Evolutionary conservation across 2,113 vertebrate species (phyloP).

Genomic region (Holacanthus passer): DNA sequence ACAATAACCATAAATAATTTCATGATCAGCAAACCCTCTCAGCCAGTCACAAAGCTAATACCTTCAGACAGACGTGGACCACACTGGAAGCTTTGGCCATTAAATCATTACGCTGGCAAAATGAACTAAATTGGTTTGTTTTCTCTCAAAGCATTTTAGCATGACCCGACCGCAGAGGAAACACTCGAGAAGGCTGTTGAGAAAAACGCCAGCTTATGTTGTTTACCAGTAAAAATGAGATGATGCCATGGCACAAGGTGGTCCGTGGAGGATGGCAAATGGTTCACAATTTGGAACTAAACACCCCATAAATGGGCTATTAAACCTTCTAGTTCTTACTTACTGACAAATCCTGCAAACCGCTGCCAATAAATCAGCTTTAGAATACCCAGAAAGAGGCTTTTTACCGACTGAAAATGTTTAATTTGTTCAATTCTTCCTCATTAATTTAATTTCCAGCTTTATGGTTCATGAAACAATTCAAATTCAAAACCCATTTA

Average conservation of each 20-base stretch:
- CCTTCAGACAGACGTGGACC: slow-evolving; percentile 14
- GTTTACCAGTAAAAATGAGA: slow-evolving; percentile 43
- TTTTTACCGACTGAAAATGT: neutral
- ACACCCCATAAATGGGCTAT: slow-evolving; percentile 42
- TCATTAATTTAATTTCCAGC: neutral
- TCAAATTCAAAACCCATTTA: neutral
- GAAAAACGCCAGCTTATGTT: slow-evolving; percentile 42
- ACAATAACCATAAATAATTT: slow-evolving; percentile 67
- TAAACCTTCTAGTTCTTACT: slow-evolving; percentile 20
- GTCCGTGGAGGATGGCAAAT: slow-evolving; percentile 31
- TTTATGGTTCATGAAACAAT: slow-evolving; percentile 1
- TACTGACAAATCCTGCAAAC: slow-evolving; percentile 9
- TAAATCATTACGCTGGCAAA: slow-evolving; percentile 44
- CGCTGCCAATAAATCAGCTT: neutral
- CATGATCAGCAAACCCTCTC: slow-evolving; percentile 50
- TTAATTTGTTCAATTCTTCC: neutral
- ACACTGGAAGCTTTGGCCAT: slow-evolving; percentile 21
- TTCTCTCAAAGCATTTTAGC: slow-evolving; percentile 44
- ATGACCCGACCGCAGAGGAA: slow-evolving; percentile 45
- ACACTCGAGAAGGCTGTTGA: slow-evolving; percentile 24
- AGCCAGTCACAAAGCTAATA: slow-evolving; percentile 44
- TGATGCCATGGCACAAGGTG: slow-evolving; percentile 5
- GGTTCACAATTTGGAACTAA: slow-evolving; percentile 33
- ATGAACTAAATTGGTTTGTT: slow-evolving; percentile 53
- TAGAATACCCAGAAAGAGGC: neutral